These are phyloP conservation scores for Clarias fuscus DNA, from an alignment of 2,797 vertebrate genomes.

Conservation along the genomic window DNA sequence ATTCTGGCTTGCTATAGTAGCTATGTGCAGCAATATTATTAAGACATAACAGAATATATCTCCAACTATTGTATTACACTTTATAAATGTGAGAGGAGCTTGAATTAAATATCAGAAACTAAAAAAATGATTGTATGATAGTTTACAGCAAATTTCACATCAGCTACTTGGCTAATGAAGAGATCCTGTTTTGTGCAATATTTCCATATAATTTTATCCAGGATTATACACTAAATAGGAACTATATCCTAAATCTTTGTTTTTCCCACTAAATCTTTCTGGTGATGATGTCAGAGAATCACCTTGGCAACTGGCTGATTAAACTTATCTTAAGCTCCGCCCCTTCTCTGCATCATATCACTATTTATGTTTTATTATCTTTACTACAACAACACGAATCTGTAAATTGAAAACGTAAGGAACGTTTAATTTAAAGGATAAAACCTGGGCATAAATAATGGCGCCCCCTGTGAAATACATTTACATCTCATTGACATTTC, in stretches of 20 bases:
- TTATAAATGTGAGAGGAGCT: background rate
- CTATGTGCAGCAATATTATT: background rate
- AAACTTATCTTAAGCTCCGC: background rate
- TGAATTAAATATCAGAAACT: background rate
- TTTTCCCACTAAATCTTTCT: no score
- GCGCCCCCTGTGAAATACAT: slow-evolving; percentile 24
- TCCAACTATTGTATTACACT: background rate
- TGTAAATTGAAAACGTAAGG: background rate
- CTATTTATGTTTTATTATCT: background rate
- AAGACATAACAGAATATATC: no score
- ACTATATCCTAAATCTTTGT: no score
- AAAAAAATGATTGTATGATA: background rate
- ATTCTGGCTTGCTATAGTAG: background rate
- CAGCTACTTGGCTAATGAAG: background rate
- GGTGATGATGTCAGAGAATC: background rate
- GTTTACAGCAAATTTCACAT: background rate
- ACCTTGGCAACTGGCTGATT: background rate
- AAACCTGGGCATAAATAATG: slow-evolving; percentile 20
- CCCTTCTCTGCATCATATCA: background rate
- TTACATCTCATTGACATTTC: slow-evolving; percentile 48
- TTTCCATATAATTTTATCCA: background rate
- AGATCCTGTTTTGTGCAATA: background rate
- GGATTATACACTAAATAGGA: background rate
- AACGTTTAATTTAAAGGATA: slow-evolving; percentile 14
- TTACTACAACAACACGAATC: background rate